Evolutionary conservation across 2,888 invertebrate species (phyloP).

Genomic region (Campoplex nolae): DNA sequence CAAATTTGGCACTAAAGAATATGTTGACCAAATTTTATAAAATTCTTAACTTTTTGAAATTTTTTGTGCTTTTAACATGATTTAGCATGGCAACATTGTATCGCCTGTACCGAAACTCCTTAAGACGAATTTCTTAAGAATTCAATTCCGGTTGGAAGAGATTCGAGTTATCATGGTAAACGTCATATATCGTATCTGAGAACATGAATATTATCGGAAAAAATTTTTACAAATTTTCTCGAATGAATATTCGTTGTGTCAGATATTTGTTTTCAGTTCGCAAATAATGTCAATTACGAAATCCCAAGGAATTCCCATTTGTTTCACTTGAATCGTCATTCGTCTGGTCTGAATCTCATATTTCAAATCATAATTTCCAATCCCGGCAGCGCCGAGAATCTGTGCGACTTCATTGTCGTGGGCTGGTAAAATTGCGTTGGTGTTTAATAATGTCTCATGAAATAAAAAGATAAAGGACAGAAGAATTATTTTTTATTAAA

Average conservation of each 20-base stretch:
- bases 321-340: conserved; percentile 58
- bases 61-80: too few species aligned
- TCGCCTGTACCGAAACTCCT: too few species aligned
- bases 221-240: not conserved
- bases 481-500: too few species aligned
- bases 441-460: conserved; percentile 59
- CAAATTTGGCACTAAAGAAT: too few species aligned
- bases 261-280: not conserved
- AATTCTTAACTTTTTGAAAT: too few species aligned
- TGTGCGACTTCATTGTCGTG: conserved; percentile 65
- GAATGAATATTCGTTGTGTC: not conserved
- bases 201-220: not conserved
- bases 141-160: not conserved
- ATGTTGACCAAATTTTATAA: too few species aligned
- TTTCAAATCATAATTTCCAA: conserved; percentile 56
- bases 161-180: not conserved
- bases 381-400: conserved; percentile 56
- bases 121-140: not conserved
- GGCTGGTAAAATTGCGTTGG: conserved; percentile 69
- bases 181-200: not conserved
- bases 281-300: not conserved
- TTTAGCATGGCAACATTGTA: too few species aligned
- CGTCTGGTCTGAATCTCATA: conserved; percentile 52
- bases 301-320: conserved; percentile 21
- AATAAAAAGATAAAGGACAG: too few species aligned